phyloP scores from a whole-genome alignment of 2,888 invertebrate genomes.

The Operophtera brumata region DNA sequence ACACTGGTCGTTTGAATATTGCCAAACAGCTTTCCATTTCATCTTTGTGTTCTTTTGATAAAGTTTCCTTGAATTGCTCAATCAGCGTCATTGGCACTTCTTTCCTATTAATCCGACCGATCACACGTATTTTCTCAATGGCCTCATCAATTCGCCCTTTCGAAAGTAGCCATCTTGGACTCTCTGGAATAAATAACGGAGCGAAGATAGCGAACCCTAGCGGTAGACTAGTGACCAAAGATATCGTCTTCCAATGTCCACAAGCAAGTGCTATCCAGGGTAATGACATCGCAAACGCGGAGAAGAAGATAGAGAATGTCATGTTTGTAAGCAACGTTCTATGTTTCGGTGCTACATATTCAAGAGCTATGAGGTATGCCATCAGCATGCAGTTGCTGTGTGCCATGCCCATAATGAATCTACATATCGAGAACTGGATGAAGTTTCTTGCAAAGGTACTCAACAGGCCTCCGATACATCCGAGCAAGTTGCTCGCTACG shows the following conservation, averaged over 20 bases:
- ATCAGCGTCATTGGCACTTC: conserved; percentile 49
- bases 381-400: conserved; percentile 61
- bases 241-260: conserved; percentile 56
- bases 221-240: conserved; percentile 57
- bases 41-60: conserved; percentile 36
- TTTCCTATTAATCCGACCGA: conserved; percentile 54
- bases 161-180: conserved; percentile 58
- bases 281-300: conserved; percentile 42
- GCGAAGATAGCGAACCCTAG: conserved; percentile 48
- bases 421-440: conserved; percentile 46
- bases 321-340: conserved; percentile 54
- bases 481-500: conserved; percentile 48
- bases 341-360: conserved; percentile 59
- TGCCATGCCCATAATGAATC: conserved; percentile 59
- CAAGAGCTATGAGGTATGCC: conserved; percentile 55
- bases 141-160: conserved; percentile 57
- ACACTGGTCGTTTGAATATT: conserved; percentile 48
- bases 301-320: conserved; percentile 56
- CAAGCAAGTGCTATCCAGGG: conserved; percentile 57
- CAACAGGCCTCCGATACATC: conserved; percentile 49
- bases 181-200: conserved; percentile 55
- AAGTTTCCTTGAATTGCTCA: conserved; percentile 47
- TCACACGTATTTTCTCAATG: conserved; percentile 47
- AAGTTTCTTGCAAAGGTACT: conserved; percentile 52
- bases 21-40: conserved; percentile 45